These are phyloP conservation scores for Nylanderia fulva DNA, from an alignment of 1,140 invertebrate genomes.

Conservation along the genomic window DNA sequence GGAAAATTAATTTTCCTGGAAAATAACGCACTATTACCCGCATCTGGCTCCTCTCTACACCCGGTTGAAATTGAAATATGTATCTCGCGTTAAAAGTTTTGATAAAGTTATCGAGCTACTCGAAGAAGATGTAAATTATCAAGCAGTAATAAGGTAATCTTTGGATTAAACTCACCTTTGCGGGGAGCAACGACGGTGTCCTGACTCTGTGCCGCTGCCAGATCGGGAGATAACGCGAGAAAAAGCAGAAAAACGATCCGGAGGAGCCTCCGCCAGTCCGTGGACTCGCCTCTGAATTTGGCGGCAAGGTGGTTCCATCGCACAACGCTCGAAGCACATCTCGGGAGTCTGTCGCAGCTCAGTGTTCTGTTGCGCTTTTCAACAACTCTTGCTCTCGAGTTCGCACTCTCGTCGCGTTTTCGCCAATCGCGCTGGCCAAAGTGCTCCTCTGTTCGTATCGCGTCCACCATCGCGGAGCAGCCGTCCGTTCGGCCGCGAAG, in stretches of 20 bases:
- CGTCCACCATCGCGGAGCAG: neutral
- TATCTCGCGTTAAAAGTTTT: too few species aligned
- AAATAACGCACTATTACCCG: too few species aligned
- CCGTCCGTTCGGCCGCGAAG: constrained; percentile 50
- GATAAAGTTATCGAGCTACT: neutral
- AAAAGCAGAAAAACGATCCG: constrained; percentile 68
- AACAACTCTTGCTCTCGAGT: neutral
- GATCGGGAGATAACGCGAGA: constrained; percentile 56
- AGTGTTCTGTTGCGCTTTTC: constrained; percentile 19
- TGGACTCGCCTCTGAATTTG: constrained; percentile 19
- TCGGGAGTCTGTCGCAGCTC: constrained; percentile 40
- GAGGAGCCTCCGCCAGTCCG: constrained; percentile 36
- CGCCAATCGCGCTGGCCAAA: neutral
- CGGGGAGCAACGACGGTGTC: neutral
- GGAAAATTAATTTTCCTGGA: too few species aligned
- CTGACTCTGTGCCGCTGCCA: constrained; percentile 28
- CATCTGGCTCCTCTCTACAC: too few species aligned
- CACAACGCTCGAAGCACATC: constrained; percentile 79
- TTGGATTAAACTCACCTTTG: neutral
- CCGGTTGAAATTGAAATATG: too few species aligned
- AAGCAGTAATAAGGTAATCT: neutral
- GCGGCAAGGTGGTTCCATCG: constrained; percentile 72
- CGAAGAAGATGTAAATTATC: neutral
- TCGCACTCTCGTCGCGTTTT: constrained; percentile 29
- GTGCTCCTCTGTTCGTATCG: constrained; percentile 18